Conservation (phyloP, 2,888 invertebrate genomes). For the Acanthosepion pharaonis region DNA sequence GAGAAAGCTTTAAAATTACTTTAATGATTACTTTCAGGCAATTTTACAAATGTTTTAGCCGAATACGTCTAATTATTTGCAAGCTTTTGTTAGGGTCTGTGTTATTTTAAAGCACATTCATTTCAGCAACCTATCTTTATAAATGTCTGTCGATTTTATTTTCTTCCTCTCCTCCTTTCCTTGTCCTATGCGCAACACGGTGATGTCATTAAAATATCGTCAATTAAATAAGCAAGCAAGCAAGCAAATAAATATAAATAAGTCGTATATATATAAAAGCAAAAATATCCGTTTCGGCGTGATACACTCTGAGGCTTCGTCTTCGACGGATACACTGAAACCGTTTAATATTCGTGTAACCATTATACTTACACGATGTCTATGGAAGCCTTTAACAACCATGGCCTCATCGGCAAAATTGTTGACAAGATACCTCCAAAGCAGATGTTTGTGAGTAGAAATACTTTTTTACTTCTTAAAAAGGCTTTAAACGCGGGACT, state of each 20-base stretch:
- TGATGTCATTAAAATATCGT: constrained; percentile 9
- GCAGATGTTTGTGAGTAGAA: constrained; percentile 49
- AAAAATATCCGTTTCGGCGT: background rate
- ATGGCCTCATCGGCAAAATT: constrained; percentile 52
- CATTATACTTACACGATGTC: background rate
- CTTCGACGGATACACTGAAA: background rate
- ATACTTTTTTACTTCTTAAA: background rate
- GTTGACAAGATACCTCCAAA: constrained; percentile 51
- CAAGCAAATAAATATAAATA: background rate
- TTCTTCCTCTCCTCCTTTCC: background rate
- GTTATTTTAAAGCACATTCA: constrained; percentile 4
- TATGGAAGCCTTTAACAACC: constrained; percentile 50
- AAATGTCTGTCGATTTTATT: background rate
- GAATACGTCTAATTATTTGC: background rate
- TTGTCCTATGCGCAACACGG: background rate
- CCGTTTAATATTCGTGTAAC: background rate
- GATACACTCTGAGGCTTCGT: background rate
- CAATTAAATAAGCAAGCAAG: background rate
- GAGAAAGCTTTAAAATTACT: background rate
- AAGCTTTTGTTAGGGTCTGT: background rate
- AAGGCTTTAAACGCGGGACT: too few species aligned
- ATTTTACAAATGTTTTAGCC: background rate
- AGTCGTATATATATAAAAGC: background rate
- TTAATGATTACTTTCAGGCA: background rate
- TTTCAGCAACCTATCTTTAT: background rate